A percentile compares a stretch with the other conserved stretches of the same genome.
Evolutionary conservation across 1,140 invertebrate species (phyloP).

Genomic region (Venturia canescens): DNA sequence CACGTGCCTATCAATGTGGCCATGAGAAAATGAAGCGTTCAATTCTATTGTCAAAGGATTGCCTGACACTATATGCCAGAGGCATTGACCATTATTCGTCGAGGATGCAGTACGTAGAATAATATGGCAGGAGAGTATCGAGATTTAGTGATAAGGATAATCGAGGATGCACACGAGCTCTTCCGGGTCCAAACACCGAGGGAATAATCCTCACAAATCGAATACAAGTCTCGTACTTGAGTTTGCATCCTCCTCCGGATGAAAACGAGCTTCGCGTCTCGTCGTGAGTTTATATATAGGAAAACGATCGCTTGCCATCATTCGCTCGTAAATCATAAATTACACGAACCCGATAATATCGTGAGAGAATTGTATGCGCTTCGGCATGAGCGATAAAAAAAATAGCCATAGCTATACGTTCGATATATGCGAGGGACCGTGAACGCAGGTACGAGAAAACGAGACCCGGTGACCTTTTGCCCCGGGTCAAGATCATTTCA

Average conservation of each 20-base stretch:
- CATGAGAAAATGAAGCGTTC: background rate
- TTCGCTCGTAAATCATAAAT: conserved; percentile 58
- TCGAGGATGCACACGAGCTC: conserved; percentile 36
- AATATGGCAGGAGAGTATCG: conserved; percentile 28
- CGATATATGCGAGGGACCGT: conserved; percentile 28
- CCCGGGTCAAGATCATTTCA: conserved; percentile 36
- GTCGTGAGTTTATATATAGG: conserved; percentile 42
- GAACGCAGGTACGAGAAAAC: conserved; percentile 46
- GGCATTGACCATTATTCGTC: conserved; percentile 22
- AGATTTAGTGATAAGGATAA: conserved; percentile 44
- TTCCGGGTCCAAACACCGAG: conserved; percentile 25
- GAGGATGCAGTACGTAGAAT: conserved; percentile 38
- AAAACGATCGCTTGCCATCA: conserved; percentile 48
- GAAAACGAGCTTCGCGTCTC: conserved; percentile 43
- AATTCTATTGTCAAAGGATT: conserved; percentile 24
- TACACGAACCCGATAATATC: conserved; percentile 55
- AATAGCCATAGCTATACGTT: conserved; percentile 7
- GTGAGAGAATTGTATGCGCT: conserved; percentile 51
- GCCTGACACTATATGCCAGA: conserved; percentile 17
- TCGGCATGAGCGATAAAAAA: conserved; percentile 28
- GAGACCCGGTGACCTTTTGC: conserved; percentile 51
- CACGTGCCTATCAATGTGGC: background rate
- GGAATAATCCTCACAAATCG: conserved; percentile 41
- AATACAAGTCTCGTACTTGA: conserved; percentile 23
- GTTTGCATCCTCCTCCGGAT: conserved; percentile 22